A percentile compares a stretch with the other conserved stretches of the same genome.
These are phyloP conservation scores for Caenorhabditis afra DNA, from an alignment of 2,888 invertebrate species.

Conservation along the genomic window DNA sequence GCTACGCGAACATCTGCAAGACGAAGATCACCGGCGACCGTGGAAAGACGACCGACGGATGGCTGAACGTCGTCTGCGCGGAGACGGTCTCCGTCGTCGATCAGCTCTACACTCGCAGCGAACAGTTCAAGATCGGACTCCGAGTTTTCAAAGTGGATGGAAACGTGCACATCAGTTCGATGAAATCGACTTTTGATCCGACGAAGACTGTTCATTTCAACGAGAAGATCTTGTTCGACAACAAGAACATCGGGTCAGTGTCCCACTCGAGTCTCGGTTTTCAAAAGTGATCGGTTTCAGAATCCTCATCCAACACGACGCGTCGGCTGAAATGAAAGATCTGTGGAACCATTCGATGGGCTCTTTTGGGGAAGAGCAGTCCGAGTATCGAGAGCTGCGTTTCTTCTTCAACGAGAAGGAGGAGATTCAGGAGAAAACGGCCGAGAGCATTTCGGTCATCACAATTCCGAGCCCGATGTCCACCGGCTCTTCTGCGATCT, in stretches of 20 bases:
- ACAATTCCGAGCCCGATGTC: no score
- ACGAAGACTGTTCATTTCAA: conserved; percentile 47
- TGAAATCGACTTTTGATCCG: conserved; percentile 49
- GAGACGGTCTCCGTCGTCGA: conserved; percentile 29
- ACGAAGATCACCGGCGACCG: conserved; percentile 38
- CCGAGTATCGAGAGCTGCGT: conserved; percentile 45
- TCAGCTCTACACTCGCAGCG: conserved; percentile 36
- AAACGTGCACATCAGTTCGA: conserved; percentile 15
- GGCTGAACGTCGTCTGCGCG: conserved; percentile 35
- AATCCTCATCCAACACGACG: conserved; percentile 22
- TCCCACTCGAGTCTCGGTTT: not conserved
- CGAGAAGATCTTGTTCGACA: conserved; percentile 47
- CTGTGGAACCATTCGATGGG: conserved; percentile 48
- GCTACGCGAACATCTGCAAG: conserved; percentile 49
- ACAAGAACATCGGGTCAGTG: conserved; percentile 43
- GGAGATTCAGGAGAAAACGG: not conserved
- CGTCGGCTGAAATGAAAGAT: conserved; percentile 35
- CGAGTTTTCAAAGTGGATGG: conserved; percentile 22
- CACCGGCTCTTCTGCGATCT: not conserved
- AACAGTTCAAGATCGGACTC: conserved; percentile 45
- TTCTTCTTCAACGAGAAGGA: conserved; percentile 23
- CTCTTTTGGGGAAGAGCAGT: conserved; percentile 52
- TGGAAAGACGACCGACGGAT: conserved; percentile 32
- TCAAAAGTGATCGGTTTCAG: conserved; percentile 9
- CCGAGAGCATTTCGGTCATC: no score